Conservation (phyloP, 92 coral and sea anemone genomes). For the Anthopleura xanthogrammica region DNA sequence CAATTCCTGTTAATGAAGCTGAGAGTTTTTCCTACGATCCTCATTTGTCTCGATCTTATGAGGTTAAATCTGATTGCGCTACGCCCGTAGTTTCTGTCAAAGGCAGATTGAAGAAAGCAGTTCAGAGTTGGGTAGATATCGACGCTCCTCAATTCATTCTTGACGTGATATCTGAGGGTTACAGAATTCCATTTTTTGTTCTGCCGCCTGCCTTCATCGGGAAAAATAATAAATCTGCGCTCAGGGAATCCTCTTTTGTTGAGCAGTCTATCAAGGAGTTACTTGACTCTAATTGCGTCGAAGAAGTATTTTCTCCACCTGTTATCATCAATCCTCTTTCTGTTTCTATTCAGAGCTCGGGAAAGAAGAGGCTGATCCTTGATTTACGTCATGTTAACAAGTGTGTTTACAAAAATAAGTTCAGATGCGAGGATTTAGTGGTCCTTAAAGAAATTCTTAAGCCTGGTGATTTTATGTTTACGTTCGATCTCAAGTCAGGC, state of each 20-base stretch:
- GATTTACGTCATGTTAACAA: constrained; percentile 52
- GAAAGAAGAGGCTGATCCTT: constrained; percentile 38
- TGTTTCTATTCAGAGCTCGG: constrained; percentile 23
- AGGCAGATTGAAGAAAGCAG: constrained; percentile 30
- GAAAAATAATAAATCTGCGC: constrained; percentile 26
- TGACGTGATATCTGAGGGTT: constrained; percentile 32
- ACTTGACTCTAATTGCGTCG: constrained; percentile 10
- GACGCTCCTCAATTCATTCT: constrained; percentile 31
- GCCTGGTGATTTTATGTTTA: constrained; percentile 41
- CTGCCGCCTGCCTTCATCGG: constrained; percentile 27
- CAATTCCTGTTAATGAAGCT: no score
- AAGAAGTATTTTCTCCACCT: constrained; percentile 26
- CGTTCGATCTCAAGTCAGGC: constrained; percentile 45
- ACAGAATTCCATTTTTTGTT: constrained; percentile 30
- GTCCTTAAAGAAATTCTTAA: constrained; percentile 20
- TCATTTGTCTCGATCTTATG: neutral
- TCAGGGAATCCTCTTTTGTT: constrained; percentile 21
- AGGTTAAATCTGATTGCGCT: neutral
- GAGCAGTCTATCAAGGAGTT: constrained; percentile 29
- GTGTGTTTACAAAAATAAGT: constrained; percentile 29
- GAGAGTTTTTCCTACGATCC: no score
- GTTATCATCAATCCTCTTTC: constrained; percentile 32
- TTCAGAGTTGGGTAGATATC: constrained; percentile 39
- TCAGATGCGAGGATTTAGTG: constrained; percentile 31
- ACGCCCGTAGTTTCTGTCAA: constrained; percentile 9